A percentile compares a stretch with the other conserved stretches of the same genome.
These are phyloP conservation scores for Diacarnus erythraeanus DNA, from an alignment of 37 sponge, comb jelly and placozoan genomes.

Conservation along the genomic window DNA sequence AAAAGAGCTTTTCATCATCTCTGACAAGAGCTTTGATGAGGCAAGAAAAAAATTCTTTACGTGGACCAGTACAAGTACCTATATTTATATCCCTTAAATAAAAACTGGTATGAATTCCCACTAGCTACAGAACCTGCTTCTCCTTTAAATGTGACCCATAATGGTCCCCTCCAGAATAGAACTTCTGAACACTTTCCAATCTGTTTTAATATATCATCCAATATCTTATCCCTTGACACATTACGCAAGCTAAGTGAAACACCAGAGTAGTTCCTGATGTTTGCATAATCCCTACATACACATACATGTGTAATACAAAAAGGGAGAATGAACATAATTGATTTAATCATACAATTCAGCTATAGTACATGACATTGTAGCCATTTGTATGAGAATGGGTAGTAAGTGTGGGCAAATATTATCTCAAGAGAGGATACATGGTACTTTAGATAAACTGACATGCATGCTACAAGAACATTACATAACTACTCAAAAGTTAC, in stretches of 20 bases:
- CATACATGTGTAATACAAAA: too few species aligned
- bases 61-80: constrained; percentile 64
- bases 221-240: constrained; percentile 6
- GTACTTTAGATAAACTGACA: too few species aligned
- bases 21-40: constrained; percentile 21
- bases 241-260: neutral
- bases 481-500: neutral
- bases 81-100: neutral
- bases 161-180: constrained; percentile 16
- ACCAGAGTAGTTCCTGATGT: neutral
- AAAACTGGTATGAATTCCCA: neutral
- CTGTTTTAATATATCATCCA: neutral
- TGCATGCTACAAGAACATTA: neutral
- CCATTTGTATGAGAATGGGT: too few species aligned
- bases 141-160: constrained; percentile 42
- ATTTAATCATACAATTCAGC: too few species aligned
- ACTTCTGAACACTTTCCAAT: neutral
- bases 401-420: neutral
- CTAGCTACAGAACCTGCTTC: constrained; percentile 31
- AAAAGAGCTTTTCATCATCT: constrained; percentile 29
- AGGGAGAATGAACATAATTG: too few species aligned
- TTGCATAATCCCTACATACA: constrained; percentile 17
- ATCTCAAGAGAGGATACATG: too few species aligned
- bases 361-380: too few species aligned
- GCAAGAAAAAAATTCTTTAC: constrained; percentile 46